phyloP scores from a whole-genome alignment of 2,113 vertebrate species.

The Gorilla gorilla region DNA sequence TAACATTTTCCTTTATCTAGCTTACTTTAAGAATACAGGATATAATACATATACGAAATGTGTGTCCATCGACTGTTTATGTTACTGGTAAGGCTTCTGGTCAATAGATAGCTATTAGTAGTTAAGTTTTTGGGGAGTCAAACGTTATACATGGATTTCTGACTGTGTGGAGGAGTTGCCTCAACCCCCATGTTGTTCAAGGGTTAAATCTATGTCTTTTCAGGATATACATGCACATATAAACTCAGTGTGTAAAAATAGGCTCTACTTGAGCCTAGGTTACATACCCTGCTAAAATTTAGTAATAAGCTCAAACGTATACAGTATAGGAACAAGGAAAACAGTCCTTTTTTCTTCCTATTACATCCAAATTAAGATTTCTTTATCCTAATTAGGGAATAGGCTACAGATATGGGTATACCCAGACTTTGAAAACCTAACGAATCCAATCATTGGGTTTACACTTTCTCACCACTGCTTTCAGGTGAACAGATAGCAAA shows the following conservation, averaged over 20 bases:
- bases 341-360: not conserved
- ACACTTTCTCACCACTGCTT: not conserved
- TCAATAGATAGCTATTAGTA: not conserved
- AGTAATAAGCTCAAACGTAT: not conserved
- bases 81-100: no score
- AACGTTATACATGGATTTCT: not conserved
- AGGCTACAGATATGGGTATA: not conserved
- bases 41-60: no score
- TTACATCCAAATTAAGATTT: not conserved
- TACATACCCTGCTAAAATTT: not conserved
- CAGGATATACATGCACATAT: not conserved
- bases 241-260: not conserved
- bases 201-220: not conserved
- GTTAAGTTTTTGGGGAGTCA: not conserved
- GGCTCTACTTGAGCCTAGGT: not conserved
- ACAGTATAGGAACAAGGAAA: not conserved
- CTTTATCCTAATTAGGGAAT: not conserved
- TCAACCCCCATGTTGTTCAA: not conserved
- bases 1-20: not conserved
- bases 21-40: not conserved
- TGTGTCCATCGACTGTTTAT: no score
- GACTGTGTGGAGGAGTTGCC: not conserved
- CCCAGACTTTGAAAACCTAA: constrained; percentile 41
- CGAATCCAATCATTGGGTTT: not conserved
- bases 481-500: not conserved